A percentile compares a stretch with the other conserved stretches of the same genome.
phyloP scores from a whole-genome alignment of 2,113 vertebrate genomes.

The Athene cunicularia region DNA sequence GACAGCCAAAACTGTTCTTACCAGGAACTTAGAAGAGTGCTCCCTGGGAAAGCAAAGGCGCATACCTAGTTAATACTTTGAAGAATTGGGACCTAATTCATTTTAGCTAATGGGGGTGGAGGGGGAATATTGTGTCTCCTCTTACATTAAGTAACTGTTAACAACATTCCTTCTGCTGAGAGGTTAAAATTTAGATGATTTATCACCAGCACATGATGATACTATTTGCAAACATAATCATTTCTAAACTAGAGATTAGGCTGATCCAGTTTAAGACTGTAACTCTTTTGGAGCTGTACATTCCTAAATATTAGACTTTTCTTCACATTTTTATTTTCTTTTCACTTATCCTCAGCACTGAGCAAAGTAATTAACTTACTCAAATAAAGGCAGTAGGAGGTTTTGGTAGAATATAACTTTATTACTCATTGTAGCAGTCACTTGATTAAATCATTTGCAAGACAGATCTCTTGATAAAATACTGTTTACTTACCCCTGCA shows the following conservation, averaged over 20 bases:
- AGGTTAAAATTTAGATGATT: constrained; percentile 12
- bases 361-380: neutral
- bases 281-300: neutral
- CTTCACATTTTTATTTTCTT: neutral
- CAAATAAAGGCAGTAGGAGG: neutral
- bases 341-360: neutral
- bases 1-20: neutral
- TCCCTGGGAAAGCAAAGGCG: neutral
- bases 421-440: neutral
- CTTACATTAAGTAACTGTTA: neutral
- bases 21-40: neutral
- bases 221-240: neutral
- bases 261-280: neutral
- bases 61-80: neutral
- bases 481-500: neutral
- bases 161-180: neutral
- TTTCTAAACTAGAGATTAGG: constrained; percentile 11
- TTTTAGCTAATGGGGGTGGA: neutral
- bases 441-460: constrained; percentile 4
- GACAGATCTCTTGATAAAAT: constrained; percentile 2
- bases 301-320: neutral
- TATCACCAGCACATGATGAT: neutral
- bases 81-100: neutral
- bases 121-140: neutral
- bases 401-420: neutral